Base-by-base conservation (phyloP, 2,797 vertebrate genomes). In the Ceyx erithaca region DNA sequence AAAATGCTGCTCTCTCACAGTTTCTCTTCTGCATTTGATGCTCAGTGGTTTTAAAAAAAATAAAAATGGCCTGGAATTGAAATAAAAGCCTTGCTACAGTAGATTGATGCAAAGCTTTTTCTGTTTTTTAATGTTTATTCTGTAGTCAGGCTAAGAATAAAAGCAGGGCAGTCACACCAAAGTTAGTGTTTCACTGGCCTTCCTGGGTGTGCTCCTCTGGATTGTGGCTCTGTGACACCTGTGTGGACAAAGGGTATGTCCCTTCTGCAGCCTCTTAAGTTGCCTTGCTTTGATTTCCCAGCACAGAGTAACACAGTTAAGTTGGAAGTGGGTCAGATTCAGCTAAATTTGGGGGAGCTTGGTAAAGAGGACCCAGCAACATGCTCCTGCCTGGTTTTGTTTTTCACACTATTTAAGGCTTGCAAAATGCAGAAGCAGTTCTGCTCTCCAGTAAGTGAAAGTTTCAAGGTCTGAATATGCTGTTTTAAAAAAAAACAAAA, bases 11-110 rank as follows among this genome's bases (percentile, higher is more conserved):
- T 30, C 57, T 87, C 84, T 72, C 72, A 35, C 37, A 30, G 94
- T 96, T 96, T 95, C 93, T 90, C 81, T 96, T 95, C 94, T 93
- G 84, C 88, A 83, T 94, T 94, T 76, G 43, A 59, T 77, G 37
- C 43, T 55, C n/a, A 52, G 43, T 90, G 72, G 88, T 63, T 90
- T 78, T 76, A 81, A 57, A 18, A 59, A 68, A 68, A 83, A 79
- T n/a, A 22, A 66, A 67, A 76, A 83, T 49, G 57, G 7, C 58
- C 79, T 95, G 79, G 93, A 87, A 92, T 62, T 80, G 63, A 94
- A 89, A 78, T 62, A 63, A 73, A 31, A 85, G 40, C 57, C 8
- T 68, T 49, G 40, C 21, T 80, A 22, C n/a, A 23, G 58, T 7
- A 63, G 19, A 55, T 48, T 23, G 6, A 71, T 14, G 4, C 80